Percentiles rank a stretch among this genome's conserved stretches.
phyloP scores from a whole-genome alignment of 2,888 invertebrate species.

The Ornithoptera alexandrae region DNA sequence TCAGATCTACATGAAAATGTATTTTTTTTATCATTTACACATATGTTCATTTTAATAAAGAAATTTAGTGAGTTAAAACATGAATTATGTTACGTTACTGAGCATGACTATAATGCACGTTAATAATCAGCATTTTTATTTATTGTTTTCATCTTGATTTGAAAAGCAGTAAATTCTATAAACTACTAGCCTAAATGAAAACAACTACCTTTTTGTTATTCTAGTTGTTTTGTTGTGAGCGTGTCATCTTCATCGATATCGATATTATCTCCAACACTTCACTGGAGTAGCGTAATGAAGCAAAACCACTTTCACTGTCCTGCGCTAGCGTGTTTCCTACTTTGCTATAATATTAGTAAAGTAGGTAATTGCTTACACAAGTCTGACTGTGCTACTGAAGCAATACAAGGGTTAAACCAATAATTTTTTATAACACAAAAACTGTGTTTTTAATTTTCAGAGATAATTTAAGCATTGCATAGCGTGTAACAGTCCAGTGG shows the following conservation, averaged over 20 bases:
- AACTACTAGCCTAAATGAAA: too few relatives aligned
- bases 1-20: too few relatives aligned
- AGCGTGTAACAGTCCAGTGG: too few relatives aligned
- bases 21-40: too few relatives aligned
- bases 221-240: neutral
- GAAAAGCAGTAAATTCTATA: too few relatives aligned
- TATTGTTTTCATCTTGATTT: too few relatives aligned
- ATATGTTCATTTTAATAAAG: too few relatives aligned
- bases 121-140: too few relatives aligned
- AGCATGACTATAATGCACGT: too few relatives aligned
- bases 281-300: constrained; percentile 38
- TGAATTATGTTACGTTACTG: too few relatives aligned
- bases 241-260: constrained; percentile 30
- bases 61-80: too few relatives aligned
- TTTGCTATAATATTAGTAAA: constrained; percentile 34
- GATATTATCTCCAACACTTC: constrained; percentile 25
- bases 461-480: too few relatives aligned
- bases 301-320: constrained; percentile 42
- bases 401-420: constrained; percentile 3
- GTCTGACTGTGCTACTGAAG: constrained; percentile 17
- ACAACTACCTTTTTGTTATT: neutral
- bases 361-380: constrained; percentile 31
- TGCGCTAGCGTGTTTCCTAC: constrained; percentile 41
- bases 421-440: neutral
- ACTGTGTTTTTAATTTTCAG: neutral